Base-by-base conservation (phyloP, 2,888 invertebrate genomes). In the Autographa pulchrina region DNA sequence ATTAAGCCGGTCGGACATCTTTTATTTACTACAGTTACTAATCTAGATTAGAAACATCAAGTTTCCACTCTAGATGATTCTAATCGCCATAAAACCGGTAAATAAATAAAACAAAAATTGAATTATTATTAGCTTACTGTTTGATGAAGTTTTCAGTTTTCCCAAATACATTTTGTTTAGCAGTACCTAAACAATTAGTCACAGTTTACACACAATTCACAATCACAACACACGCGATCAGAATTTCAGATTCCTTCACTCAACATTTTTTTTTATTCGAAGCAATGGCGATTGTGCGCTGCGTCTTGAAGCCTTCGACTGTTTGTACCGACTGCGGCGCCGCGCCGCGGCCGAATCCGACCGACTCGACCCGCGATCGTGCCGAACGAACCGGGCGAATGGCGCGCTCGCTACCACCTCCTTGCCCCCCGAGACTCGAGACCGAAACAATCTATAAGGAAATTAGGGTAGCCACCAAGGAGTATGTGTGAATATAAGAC, bases 41-140 rank as follows among this genome's bases (percentile, higher is more conserved):
- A 11, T 11, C 2, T 48, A 56, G 20, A 25, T 11, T n/a, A 11
- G 54, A 20, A 56, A 56, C 52, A 52, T n/a, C 18, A 54, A 3
- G 0, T 20, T 20, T 18, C 20, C 52, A 52, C 7, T 20, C 11
- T 20, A 54, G 20, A 18, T 11, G 20, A 18, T 54, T 54, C 9
- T 2, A 54, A 1, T 20, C 11, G 2, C 11, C 9, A 54, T 18
- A 20, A 31, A 11, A 56, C 20, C 54, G 11, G 20, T 20, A 20
- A 48, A 11, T 48, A 32, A 35, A 18, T 20, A n/a, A 48, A 32
- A 59, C 6, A 56, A n/a, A 2, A 32, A n/a, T 43, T 16, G 11
- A 32, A 13, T 56, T n/a, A n/a, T n/a, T n/a, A n/a, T n/a, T 52
- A 38, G 92, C 94, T 94, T 87, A 94, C 94, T 78, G 77, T 93